Evolutionary conservation across 2,797 vertebrate species (phyloP), one percentile per base, ranked within the genome.

Genomic region (Myotis myotis): DNA sequence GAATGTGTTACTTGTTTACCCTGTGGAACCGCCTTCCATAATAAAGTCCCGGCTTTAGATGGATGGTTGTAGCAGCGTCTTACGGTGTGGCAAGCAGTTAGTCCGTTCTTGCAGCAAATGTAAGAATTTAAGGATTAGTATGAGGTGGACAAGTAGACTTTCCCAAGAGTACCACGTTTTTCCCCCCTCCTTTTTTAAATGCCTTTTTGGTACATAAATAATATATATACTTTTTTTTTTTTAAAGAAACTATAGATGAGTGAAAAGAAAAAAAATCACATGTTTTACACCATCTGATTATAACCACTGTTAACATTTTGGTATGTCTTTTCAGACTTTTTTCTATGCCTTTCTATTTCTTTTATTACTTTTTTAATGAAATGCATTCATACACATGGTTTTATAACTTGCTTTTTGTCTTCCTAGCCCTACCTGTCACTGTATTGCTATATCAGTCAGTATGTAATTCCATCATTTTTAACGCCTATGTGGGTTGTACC

Each of bases 1-100:
- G 82, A 38, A 97, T 81, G 95, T 95, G 94, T 93, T 93, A 90
- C 97, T 97, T 98, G 98, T 98, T 98, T 97, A 97, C 97, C 97
- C 98, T 96, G 90, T 94, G 97, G 97, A 97, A 89, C 95, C 96
- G 96, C 97, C 95, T 97, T 97, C 88, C 94, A 93, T 15, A 76
- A 95, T 88, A 64, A 83, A 70, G 11, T 97, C 97, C 98, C 98
- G 97, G 97, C 95, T 97, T 94, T 87, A 95, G 98, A 97, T 97
- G 96, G 94, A 91, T 95, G 95, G 87, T 95, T 85, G 89, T 96
- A 95, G 95, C 97, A 86, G 71, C 94, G 91, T 97, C 96, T 98
- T 95, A 93, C 93, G 95, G 95, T 90, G 8, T 95, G 89, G 96
- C 96, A 96, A 97, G 93, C 97, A 96, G 87, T 87, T 66, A 96